Base-by-base conservation (phyloP, 2,888 invertebrate genomes). In the Eilema depressum region DNA sequence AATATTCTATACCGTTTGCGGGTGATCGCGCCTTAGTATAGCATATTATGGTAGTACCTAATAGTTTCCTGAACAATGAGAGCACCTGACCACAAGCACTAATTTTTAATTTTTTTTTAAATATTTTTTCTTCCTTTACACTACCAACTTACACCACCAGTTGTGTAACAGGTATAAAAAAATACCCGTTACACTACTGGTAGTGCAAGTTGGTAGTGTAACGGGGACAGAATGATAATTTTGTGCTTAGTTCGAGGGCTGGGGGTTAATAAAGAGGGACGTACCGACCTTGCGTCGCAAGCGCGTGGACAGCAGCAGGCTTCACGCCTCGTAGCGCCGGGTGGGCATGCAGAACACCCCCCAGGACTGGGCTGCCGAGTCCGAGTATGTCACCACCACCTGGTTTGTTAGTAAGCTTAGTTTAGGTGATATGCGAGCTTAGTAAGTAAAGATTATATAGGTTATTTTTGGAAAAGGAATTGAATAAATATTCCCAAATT, bases 251-350 rank as follows among this genome's bases (percentile, higher is more conserved):
- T 56, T 63, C 28, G 53, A 8, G 47, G 14, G n/a, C 26, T 63
- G n/a, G 68, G 74, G 74, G 75, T 63, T 77, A 75, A 86, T 86
- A 88, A 89, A 84, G 80, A 79, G 82, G 80, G 92, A 95, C 95
- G 93, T 95, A 95, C 95, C 94, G 91, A 95, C 95, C 95, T 95
- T 95, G 95, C 85, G 93, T 92, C 76, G 95, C 93, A 62, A 95
- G 89, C 79, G 94, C 92, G 87, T 95, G 95, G 69, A 95, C 92
- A 0, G 95, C 89, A 0, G 93, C 88, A 0, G 96, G 95, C 86
- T 96, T 96, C 62, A 97, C 96, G 68, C 97, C 97, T 66, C 97
- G 94, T 76, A 97, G 92, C 3, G 97, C 97, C 4, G 97, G 97
- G 91, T 97, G 97, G 81, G 96, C 91, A 79, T 96, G 94, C 47